Base-by-base conservation (phyloP, 2,797 vertebrate genomes). In the Diceros bicornis region DNA sequence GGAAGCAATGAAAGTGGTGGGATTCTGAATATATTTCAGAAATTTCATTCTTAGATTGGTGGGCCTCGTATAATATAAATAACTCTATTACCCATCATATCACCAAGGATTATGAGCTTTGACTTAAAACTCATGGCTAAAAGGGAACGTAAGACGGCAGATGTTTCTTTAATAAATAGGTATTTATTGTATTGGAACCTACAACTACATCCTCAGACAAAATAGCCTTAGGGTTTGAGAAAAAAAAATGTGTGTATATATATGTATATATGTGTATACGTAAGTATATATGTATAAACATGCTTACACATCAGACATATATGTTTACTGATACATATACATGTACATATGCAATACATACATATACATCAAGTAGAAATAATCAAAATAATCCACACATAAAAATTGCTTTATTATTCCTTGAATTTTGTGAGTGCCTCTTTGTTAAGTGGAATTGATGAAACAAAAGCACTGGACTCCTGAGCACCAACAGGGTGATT, bases 121-220 rank as follows among this genome's bases (percentile, higher is more conserved):
- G 37, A 68, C 34, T 86, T 96, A 74, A 82, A 85, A 14, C 2
- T 79, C 29, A 61, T 72, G 25, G 55, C n/a, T 71, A 68, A 86
- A 16, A 94, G 47, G 32, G 91, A 92, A 50, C 13, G 66, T 87
- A 84, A 88, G 16, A 41, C 23, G 41, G 62, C 52, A 93, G 81
- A 71, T 88, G 6, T 64, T 96, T 95, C 13, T 89, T 94, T 89
- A 83, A 72, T 79, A 91, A 68, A 55, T 25, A 85, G 29, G 21
- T 44, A 55, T 72, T 78, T 84, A 72, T 94, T 83, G 1, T 69
- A 41, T 75, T 21, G 25, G 14, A 96, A 89, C 27, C 25, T 90
- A 92, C 95, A 97, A 96, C 23, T 57, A 78, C 37, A 91, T 84
- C 27, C 37, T 94, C 20, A 75, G 66, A 75, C 11, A 88, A 75